Evolutionary conservation across 2,797 vertebrate species (phyloP).

Genomic region (Agapornis canus): DNA sequence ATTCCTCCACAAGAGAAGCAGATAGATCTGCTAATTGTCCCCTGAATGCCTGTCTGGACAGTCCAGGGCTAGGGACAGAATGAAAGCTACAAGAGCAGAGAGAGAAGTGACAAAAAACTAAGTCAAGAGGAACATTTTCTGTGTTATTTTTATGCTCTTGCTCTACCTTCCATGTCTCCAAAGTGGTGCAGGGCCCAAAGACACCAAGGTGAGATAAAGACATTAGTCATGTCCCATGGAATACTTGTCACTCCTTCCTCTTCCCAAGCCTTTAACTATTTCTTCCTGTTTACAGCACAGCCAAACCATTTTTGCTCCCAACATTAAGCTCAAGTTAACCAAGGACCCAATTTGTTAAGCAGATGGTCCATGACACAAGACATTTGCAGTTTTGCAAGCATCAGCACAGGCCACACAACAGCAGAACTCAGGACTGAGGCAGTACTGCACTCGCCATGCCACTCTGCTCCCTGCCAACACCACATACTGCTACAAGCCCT

Average conservation of each 20-base stretch:
- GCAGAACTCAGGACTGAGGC: not conserved
- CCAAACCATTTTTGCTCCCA: not conserved
- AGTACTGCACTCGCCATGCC: rapidly evolving
- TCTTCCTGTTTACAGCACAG: not conserved
- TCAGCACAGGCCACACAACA: not conserved
- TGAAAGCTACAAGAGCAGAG: not conserved
- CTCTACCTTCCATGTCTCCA: not conserved
- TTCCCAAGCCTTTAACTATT: not conserved
- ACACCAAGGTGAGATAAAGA: not conserved
- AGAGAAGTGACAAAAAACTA: not conserved
- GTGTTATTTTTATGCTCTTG: not conserved
- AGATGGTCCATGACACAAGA: not conserved
- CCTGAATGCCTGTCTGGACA: not conserved
- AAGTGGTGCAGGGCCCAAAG: not conserved
- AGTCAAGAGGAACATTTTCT: not conserved
- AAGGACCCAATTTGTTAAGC: not conserved
- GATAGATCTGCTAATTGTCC: not conserved
- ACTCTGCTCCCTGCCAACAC: not conserved
- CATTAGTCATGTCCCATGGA: rapidly evolving
- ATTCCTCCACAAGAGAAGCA: not conserved
- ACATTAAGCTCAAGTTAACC: not conserved
- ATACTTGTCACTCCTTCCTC: not conserved
- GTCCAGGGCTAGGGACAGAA: not conserved
- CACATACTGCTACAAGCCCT: not conserved
- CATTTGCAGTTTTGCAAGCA: not conserved